phyloP scores from a whole-genome alignment of 2,113 vertebrate genomes.

The Heloderma charlesbogerti region DNA sequence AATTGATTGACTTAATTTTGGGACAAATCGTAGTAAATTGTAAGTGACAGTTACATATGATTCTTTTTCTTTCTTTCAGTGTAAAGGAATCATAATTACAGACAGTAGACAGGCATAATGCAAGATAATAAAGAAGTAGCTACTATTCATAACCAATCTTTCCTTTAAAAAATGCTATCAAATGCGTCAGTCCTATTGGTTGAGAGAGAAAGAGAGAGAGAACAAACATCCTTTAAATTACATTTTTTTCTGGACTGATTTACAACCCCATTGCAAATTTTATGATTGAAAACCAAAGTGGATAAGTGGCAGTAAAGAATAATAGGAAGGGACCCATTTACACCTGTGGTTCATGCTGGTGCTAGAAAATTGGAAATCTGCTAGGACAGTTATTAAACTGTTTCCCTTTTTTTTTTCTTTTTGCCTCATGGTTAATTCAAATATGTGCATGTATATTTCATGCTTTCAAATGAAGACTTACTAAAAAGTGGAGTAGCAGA shows the following conservation, averaged over 20 bases:
- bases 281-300: conserved; percentile 15
- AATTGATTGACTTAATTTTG: conserved; percentile 78
- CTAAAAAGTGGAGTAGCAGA: background rate
- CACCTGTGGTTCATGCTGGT: background rate
- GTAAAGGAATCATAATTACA: conserved; percentile 55
- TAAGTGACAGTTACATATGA: conserved; percentile 60
- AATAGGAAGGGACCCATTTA: background rate
- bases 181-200: conserved; percentile 1
- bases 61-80: conserved; percentile 20
- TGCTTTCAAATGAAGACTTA: conserved; percentile 23
- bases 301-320: conserved; percentile 6
- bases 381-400: conserved; percentile 14
- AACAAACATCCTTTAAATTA: conserved; percentile 31
- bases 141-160: background rate
- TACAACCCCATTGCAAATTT: conserved; percentile 23
- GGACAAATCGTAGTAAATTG: conserved; percentile 62
- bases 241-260: conserved; percentile 1
- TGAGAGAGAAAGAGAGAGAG: conserved; percentile 13
- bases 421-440: conserved; percentile 35
- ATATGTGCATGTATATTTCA: conserved; percentile 26
- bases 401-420: background rate
- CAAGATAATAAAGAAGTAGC: conserved; percentile 26
- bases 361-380: conserved; percentile 20
- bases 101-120: conserved; percentile 33
- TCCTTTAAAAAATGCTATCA: conserved; percentile 20